These are phyloP conservation scores for Scleropages formosus DNA, from an alignment of 2,797 vertebrate species.

Conservation along the genomic window DNA sequence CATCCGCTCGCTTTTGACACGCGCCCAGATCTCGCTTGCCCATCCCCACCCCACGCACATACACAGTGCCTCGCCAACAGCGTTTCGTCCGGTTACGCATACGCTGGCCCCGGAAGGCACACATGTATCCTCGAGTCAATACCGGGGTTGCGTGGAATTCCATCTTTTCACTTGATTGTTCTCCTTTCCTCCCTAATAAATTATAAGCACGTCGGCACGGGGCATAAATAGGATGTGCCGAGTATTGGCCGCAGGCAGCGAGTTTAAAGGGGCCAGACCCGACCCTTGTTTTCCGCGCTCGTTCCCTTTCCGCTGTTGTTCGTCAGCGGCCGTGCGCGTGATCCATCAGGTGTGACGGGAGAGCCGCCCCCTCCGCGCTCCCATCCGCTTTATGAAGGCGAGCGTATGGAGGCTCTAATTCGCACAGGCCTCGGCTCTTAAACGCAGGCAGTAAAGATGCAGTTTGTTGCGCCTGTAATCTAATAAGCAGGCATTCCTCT, in stretches of 20 bases:
- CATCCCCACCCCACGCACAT: slow-evolving; percentile 15
- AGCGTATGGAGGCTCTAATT: background rate
- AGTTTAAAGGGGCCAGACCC: background rate
- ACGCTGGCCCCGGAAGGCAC: background rate
- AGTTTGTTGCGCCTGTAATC: slow-evolving; percentile 35
- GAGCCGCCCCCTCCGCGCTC: too few species aligned
- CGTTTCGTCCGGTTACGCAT: background rate
- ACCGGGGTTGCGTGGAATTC: background rate
- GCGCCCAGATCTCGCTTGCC: background rate
- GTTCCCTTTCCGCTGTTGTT: background rate
- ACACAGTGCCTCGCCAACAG: background rate
- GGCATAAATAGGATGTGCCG: background rate
- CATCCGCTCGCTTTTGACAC: slow-evolving; percentile 1
- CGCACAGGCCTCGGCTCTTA: slow-evolving; percentile 18
- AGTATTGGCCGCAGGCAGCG: background rate
- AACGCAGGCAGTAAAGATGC: slow-evolving; percentile 36
- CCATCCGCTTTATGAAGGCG: background rate
- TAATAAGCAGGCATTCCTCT: slow-evolving; percentile 43
- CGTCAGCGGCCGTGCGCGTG: background rate
- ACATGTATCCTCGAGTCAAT: background rate
- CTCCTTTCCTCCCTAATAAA: background rate
- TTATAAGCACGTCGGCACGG: background rate
- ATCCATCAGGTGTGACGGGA: background rate
- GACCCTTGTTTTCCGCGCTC: background rate
- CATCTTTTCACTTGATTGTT: background rate